Percentiles rank a stretch among this genome's conserved stretches.
These are phyloP conservation scores for Barypeithes pellucidus DNA, from an alignment of 2,888 invertebrate species.

Conservation along the genomic window DNA sequence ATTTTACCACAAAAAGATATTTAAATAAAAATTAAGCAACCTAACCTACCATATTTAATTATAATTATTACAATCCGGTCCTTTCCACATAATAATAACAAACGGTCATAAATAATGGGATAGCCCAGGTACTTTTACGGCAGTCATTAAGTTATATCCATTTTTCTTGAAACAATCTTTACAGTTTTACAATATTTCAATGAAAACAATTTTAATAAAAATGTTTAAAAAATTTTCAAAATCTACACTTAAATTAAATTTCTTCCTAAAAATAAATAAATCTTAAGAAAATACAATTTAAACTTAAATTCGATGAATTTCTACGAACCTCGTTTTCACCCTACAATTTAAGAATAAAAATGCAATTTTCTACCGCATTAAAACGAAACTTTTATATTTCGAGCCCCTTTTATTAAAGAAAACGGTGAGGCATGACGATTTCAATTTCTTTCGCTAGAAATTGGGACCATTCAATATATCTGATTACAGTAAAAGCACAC, in stretches of 20 bases:
- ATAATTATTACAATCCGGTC: too few relatives aligned
- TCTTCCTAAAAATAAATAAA: not conserved
- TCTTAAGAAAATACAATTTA: conserved; percentile 15
- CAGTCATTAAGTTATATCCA: too few relatives aligned
- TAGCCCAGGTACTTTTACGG: too few relatives aligned
- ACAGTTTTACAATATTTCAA: too few relatives aligned
- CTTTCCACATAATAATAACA: too few relatives aligned
- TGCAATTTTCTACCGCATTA: conserved; percentile 51
- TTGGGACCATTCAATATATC: conserved; percentile 61
- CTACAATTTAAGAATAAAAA: conserved; percentile 54
- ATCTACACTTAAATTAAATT: conserved; percentile 4
- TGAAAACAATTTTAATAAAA: not conserved
- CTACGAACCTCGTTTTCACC: conserved; percentile 33
- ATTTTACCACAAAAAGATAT: too few relatives aligned
- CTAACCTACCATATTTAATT: too few relatives aligned
- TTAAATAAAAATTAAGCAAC: too few relatives aligned
- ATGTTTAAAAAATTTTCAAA: not conserved
- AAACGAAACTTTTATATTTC: conserved; percentile 51
- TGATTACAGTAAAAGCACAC: conserved; percentile 60
- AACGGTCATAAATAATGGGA: too few relatives aligned
- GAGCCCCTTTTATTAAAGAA: conserved; percentile 53
- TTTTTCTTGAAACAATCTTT: too few relatives aligned
- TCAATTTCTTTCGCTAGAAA: conserved; percentile 58
- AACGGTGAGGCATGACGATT: conserved; percentile 59
- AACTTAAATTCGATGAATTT: conserved; percentile 18